Evolutionary conservation across 2,888 invertebrate genomes (phyloP).

Genomic region (Xanthorhoe designata): DNA sequence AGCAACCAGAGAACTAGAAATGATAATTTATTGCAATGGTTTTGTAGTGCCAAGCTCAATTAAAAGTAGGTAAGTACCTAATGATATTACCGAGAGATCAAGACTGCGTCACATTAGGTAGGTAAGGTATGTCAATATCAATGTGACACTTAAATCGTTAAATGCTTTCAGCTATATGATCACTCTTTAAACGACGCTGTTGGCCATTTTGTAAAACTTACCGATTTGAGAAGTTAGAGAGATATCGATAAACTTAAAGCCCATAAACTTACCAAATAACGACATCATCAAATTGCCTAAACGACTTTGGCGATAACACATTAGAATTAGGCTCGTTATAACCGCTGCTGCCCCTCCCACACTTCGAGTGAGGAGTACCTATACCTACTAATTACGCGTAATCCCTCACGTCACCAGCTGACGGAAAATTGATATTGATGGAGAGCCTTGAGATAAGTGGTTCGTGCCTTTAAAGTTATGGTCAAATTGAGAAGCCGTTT

Average conservation of each 20-base stretch:
- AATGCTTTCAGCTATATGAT: too few relatives aligned
- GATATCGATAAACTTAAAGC: background rate
- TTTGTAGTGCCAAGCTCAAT: too few relatives aligned
- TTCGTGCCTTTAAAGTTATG: constrained; percentile 11
- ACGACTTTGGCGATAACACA: constrained; percentile 22
- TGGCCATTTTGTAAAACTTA: background rate
- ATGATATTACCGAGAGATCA: too few relatives aligned
- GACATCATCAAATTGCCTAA: constrained; percentile 17
- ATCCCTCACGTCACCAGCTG: constrained; percentile 27
- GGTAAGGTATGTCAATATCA: too few relatives aligned
- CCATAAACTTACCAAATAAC: constrained; percentile 9
- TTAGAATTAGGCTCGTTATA: constrained; percentile 29
- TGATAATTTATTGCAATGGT: too few relatives aligned
- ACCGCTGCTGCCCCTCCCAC: constrained; percentile 19
- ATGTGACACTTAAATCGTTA: too few relatives aligned
- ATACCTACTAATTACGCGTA: constrained; percentile 29
- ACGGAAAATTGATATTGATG: constrained; percentile 24
- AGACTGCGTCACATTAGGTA: too few relatives aligned
- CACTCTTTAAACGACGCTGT: too few relatives aligned
- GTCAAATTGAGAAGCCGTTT: constrained; percentile 15
- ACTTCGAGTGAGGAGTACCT: constrained; percentile 15
- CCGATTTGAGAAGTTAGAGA: background rate
- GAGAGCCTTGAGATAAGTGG: constrained; percentile 17
- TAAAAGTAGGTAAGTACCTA: too few relatives aligned
- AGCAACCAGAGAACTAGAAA: background rate